These are phyloP conservation scores for Pseudorasbora parva DNA, from an alignment of 2,113 vertebrate genomes.

Conservation along the genomic window DNA sequence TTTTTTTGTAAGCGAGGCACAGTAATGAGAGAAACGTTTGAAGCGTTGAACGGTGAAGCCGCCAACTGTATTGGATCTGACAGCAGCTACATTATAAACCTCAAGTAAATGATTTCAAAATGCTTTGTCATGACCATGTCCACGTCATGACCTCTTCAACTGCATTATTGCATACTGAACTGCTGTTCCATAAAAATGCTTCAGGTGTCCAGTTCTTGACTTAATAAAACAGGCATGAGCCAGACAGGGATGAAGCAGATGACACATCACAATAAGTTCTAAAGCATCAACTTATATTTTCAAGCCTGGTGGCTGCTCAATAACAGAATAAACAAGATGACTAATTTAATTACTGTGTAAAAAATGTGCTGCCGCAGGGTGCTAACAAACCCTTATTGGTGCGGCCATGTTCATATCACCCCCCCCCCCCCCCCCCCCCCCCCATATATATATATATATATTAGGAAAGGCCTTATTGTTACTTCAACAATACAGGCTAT, in stretches of 20 bases:
- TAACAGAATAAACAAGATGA: slow-evolving; percentile 21
- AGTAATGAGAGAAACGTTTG: too few species aligned
- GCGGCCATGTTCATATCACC: not conserved
- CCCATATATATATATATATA: too few species aligned
- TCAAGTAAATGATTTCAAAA: too few species aligned
- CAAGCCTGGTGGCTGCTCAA: not conserved
- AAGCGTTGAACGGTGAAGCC: too few species aligned
- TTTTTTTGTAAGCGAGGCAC: too few species aligned
- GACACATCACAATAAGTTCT: slow-evolving; percentile 9
- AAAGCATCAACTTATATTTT: slow-evolving; percentile 28
- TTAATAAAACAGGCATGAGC: not conserved
- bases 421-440: too few species aligned
- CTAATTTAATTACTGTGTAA: not conserved
- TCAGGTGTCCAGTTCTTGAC: not conserved
- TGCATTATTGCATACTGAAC: not conserved
- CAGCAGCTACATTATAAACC: too few species aligned
- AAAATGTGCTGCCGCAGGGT: not conserved
- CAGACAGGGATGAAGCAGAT: not conserved
- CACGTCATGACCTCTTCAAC: not conserved
- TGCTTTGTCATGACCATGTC: too few species aligned
- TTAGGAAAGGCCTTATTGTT: not conserved
- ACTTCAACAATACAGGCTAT: not conserved
- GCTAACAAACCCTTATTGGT: not conserved
- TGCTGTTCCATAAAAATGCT: not conserved
- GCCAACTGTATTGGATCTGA: too few species aligned